Percentiles rank a stretch among this genome's conserved stretches.
These are phyloP conservation scores for Pardalotus punctatus DNA, from an alignment of 2,113 vertebrate genomes.

Conservation along the genomic window DNA sequence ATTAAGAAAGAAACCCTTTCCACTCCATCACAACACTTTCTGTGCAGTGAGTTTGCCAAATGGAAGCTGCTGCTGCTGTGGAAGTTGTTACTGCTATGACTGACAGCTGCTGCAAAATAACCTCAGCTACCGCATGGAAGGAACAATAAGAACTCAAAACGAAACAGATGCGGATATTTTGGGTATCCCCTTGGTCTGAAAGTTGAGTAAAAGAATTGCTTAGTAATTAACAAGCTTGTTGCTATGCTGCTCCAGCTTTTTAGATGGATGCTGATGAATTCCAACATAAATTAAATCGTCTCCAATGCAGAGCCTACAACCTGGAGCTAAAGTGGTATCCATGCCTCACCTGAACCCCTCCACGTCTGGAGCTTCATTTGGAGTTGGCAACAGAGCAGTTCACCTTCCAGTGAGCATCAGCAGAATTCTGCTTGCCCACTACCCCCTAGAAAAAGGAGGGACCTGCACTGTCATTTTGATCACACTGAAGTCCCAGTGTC, in stretches of 20 bases:
- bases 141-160: slow-evolving; percentile 46
- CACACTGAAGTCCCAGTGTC: background rate
- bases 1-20: slow-evolving; percentile 55
- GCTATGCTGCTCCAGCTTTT: slow-evolving; percentile 15
- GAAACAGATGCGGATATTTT: slow-evolving; percentile 15
- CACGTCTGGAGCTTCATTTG: background rate
- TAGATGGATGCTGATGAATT: slow-evolving; percentile 2
- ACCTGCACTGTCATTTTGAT: background rate
- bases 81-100: slow-evolving; percentile 47
- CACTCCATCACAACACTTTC: slow-evolving; percentile 7
- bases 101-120: slow-evolving; percentile 58
- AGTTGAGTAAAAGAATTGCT: slow-evolving; percentile 40
- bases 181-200: slow-evolving; percentile 33
- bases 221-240: slow-evolving; percentile 50
- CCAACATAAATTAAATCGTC: background rate
- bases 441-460: background rate
- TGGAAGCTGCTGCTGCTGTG: slow-evolving; percentile 25
- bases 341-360: background rate
- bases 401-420: background rate
- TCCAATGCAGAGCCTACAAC: background rate
- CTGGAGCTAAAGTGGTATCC: background rate
- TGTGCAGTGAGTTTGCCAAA: slow-evolving; percentile 11
- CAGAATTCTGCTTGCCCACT: background rate
- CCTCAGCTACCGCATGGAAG: slow-evolving; percentile 3
- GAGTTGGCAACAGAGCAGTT: background rate